A percentile compares a stretch with the other conserved stretches of the same genome.
Conservation (phyloP, 1,140 invertebrate species). For the Gryon sp. region DNA sequence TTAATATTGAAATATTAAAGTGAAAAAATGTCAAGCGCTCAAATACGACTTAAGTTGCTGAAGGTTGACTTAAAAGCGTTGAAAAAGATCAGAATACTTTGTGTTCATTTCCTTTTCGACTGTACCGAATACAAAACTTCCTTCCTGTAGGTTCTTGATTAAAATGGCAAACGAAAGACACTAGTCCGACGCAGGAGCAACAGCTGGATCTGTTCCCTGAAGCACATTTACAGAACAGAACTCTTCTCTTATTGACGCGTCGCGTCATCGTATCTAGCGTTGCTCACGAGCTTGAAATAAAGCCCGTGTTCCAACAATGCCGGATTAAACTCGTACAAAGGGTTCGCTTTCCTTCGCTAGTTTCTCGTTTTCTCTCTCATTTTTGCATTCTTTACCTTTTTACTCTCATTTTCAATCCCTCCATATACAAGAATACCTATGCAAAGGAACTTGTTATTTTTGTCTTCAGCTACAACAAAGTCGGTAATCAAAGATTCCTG, state of each 20-base stretch:
- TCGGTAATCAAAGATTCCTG: constrained; percentile 56
- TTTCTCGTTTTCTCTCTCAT: constrained; percentile 23
- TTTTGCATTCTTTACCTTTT: constrained; percentile 21
- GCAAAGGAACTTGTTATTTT: constrained; percentile 60
- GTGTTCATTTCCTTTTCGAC: constrained; percentile 49
- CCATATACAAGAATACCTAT: constrained; percentile 45
- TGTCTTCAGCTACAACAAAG: constrained; percentile 44
- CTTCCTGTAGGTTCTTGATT: constrained; percentile 78
- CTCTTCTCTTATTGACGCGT: constrained; percentile 78
- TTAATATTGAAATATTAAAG: not conserved
- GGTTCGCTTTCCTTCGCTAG: constrained; percentile 64
- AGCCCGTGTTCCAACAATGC: constrained; percentile 76
- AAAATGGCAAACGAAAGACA: constrained; percentile 77
- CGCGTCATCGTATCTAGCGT: constrained; percentile 61
- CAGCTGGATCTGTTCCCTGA: constrained; percentile 79
- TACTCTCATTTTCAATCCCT: constrained; percentile 37
- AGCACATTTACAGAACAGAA: constrained; percentile 79
- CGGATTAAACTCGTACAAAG: constrained; percentile 78
- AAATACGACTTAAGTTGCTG: constrained; percentile 9
- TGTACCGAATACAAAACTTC: constrained; percentile 70
- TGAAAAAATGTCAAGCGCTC: constrained; percentile 1
- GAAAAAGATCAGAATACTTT: constrained; percentile 29
- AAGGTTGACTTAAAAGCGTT: constrained; percentile 25
- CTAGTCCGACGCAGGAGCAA: constrained; percentile 73
- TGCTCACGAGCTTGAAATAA: constrained; percentile 73